Evolutionary conservation across 2,113 vertebrate species (phyloP).

Genomic region (Turnix velox): DNA sequence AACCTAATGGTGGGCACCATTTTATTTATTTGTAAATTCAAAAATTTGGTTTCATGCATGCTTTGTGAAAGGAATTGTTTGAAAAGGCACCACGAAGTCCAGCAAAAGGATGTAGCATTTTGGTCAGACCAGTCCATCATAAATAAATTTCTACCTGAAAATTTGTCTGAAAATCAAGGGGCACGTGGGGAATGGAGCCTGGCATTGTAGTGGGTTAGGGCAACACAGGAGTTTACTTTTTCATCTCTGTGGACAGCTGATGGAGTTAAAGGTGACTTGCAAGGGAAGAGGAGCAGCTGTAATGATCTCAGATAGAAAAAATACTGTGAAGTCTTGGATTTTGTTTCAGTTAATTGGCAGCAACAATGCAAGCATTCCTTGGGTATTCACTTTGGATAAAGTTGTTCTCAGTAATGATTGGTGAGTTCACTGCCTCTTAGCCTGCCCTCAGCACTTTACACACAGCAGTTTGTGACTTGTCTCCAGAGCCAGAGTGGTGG

Average conservation of each 20-base stretch:
- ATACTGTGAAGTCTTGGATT: neutral
- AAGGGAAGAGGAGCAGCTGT: neutral
- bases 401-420: neutral
- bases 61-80: slow-evolving; percentile 26
- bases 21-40: slow-evolving; percentile 74
- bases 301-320: neutral
- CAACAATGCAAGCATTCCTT: neutral
- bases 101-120: neutral
- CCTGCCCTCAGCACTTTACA: neutral
- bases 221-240: neutral
- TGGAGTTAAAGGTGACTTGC: neutral
- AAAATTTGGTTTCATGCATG: slow-evolving; percentile 62
- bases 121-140: neutral
- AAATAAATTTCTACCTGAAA: slow-evolving; percentile 8
- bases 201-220: neutral
- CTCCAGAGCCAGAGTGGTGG: neutral
- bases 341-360: neutral
- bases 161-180: slow-evolving; percentile 18
- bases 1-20: slow-evolving; percentile 46
- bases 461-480: neutral
- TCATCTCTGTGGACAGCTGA: neutral
- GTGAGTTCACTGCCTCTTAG: neutral
- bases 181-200: neutral
- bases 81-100: slow-evolving; percentile 13
- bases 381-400: neutral